Evolutionary conservation across 92 coral and sea anemone species (phyloP).

Genomic region (Chrysogorgia sp.): DNA sequence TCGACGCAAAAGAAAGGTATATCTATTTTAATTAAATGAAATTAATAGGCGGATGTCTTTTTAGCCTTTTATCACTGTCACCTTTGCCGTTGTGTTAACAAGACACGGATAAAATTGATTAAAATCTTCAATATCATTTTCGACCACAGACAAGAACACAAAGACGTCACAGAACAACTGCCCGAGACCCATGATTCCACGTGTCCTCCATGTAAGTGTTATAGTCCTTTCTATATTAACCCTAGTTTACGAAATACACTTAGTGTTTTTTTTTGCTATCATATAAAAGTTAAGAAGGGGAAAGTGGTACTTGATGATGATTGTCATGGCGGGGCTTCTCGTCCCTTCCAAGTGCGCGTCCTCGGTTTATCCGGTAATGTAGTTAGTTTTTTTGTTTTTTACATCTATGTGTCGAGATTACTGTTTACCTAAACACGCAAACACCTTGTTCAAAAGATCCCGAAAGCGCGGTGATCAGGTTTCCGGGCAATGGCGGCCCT

Average conservation of each 20-base stretch:
- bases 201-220: slow-evolving; percentile 91
- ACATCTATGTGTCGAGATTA: slow-evolving; percentile 25
- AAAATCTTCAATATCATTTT: slow-evolving; percentile 11
- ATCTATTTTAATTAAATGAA: neutral
- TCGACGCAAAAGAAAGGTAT: slow-evolving; percentile 97
- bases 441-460: neutral
- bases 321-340: slow-evolving; percentile 12
- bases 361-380: slow-evolving; percentile 13
- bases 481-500: slow-evolving; percentile 12
- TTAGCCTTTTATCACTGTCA: neutral
- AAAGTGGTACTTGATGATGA: neutral
- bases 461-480: slow-evolving; percentile 3
- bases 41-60: neutral
- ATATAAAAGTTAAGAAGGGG: neutral
- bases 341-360: slow-evolving; percentile 10
- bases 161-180: slow-evolving; percentile 83
- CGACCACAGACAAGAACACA: slow-evolving; percentile 81
- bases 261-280: slow-evolving; percentile 23
- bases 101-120: neutral
- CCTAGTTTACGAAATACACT: too few relatives aligned
- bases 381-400: slow-evolving; percentile 7
- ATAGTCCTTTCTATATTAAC: neutral
- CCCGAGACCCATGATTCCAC: slow-evolving; percentile 73
- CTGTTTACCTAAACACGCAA: slow-evolving; percentile 40
- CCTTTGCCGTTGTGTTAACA: neutral